Conservation (phyloP, 2,797 vertebrate genomes). For the Chrysocyon brachyurus region DNA sequence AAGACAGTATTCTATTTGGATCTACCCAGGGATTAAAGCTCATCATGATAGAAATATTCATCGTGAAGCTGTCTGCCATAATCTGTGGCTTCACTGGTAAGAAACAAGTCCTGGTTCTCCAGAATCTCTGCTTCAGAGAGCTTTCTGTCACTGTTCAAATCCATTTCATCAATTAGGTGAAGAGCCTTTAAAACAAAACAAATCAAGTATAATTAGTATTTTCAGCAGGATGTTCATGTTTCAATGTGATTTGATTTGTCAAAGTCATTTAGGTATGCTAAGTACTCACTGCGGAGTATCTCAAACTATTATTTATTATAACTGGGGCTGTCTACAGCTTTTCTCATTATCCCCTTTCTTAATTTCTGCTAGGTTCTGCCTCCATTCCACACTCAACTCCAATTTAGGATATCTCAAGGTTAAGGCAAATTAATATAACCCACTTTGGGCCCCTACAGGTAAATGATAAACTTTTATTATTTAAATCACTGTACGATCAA, state of each 20-base stretch:
- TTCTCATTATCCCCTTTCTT: not conserved
- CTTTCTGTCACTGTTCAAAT: conserved; percentile 92
- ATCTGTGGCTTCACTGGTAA: conserved; percentile 98
- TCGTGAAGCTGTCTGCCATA: conserved; percentile 96
- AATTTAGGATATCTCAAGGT: not conserved
- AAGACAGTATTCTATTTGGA: conserved; percentile 38
- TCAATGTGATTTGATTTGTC: not conserved
- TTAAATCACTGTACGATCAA: conserved; percentile 4
- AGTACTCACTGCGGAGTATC: not conserved
- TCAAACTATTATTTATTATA: not conserved
- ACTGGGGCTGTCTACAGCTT: not conserved
- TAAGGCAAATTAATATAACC: not conserved
- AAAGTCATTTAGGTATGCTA: not conserved
- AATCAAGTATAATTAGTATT: not conserved
- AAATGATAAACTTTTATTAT: conserved; percentile 13
- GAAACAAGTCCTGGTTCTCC: conserved; percentile 95
- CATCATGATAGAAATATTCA: conserved; percentile 93
- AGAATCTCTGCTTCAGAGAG: conserved; percentile 95
- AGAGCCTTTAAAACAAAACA: conserved; percentile 90
- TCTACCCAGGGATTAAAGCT: conserved; percentile 90
- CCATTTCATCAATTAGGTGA: conserved; percentile 97
- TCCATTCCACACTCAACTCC: not conserved
- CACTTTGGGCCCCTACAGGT: not conserved
- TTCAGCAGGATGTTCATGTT: conserved; percentile 10
- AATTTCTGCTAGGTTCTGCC: not conserved